Evolutionary conservation across 2,113 vertebrate genomes (phyloP).

Genomic region (Xenopus laevis): DNA sequence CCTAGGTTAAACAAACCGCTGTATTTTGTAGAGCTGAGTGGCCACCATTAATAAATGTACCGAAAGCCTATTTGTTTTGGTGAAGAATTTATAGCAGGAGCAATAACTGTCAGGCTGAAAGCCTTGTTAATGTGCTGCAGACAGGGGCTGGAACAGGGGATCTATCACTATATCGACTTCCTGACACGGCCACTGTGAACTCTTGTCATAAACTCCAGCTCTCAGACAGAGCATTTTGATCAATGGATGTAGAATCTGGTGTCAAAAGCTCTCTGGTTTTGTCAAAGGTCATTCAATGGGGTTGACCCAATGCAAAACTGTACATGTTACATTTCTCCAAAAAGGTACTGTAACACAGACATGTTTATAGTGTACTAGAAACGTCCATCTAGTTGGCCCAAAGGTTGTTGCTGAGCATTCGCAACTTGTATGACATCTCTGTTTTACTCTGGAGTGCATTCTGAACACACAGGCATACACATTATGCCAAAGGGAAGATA

Average conservation of each 20-base stretch:
- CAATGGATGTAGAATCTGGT: conserved; percentile 72
- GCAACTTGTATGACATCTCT: too few species aligned
- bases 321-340: conserved; percentile 50
- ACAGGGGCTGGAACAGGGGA: conserved; percentile 71
- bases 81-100: conserved; percentile 86
- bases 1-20: conserved; percentile 74
- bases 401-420: too few species aligned
- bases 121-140: conserved; percentile 77
- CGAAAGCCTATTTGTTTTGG: conserved; percentile 70
- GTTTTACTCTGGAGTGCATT: too few species aligned
- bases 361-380: too few species aligned
- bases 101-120: conserved; percentile 88
- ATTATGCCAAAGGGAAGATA: too few species aligned
- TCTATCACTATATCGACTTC: conserved; percentile 82
- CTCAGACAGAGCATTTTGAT: conserved; percentile 66
- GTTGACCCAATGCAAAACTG: conserved; percentile 68
- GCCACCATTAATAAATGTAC: conserved; percentile 79
- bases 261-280: conserved; percentile 73
- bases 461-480: too few species aligned
- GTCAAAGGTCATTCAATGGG: conserved; percentile 72
- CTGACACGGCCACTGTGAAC: conserved; percentile 78
- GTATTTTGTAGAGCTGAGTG: conserved; percentile 83
- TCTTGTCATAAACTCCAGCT: conserved; percentile 83
- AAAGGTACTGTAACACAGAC: too few species aligned
- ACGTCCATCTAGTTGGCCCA: too few species aligned